A percentile compares a stretch with the other conserved stretches of the same genome.
These are phyloP conservation scores for Heliopora coerulea DNA, from an alignment of 92 coral and sea anemone genomes.

Conservation along the genomic window DNA sequence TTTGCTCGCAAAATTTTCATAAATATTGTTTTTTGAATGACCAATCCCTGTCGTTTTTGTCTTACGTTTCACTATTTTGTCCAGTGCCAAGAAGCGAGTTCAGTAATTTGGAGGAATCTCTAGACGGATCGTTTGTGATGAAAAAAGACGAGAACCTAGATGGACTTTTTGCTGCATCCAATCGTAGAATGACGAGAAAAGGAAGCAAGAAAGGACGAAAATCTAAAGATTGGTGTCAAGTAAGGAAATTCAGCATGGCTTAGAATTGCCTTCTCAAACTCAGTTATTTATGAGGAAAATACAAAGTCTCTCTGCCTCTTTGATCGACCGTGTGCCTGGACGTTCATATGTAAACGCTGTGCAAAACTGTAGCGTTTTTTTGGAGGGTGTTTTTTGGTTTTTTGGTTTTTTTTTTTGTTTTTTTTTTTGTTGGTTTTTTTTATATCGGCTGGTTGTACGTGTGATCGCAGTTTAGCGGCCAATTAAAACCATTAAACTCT, in stretches of 20 bases:
- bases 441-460: too few relatives aligned
- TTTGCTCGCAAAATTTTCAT: too few relatives aligned
- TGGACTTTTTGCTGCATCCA: conserved; percentile 71
- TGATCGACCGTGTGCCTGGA: too few relatives aligned
- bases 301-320: too few relatives aligned
- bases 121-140: conserved; percentile 66
- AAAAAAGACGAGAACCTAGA: conserved; percentile 65
- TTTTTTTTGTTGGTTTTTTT: not conserved
- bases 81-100: conserved; percentile 2
- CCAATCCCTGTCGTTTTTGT: not conserved
- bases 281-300: too few relatives aligned
- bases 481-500: too few relatives aligned
- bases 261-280: too few relatives aligned
- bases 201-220: conserved; percentile 74
- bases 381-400: too few relatives aligned
- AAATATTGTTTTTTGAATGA: too few relatives aligned
- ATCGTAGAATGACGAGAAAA: conserved; percentile 50
- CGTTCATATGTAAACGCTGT: too few relatives aligned
- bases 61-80: not conserved
- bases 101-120: not conserved
- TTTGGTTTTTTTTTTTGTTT: too few relatives aligned
- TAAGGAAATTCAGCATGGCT: not conserved
- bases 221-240: conserved; percentile 15
- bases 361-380: not conserved
- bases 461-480: too few relatives aligned